Base-by-base conservation (phyloP, 1,140 invertebrate genomes). In the Heliconius melpomene region DNA sequence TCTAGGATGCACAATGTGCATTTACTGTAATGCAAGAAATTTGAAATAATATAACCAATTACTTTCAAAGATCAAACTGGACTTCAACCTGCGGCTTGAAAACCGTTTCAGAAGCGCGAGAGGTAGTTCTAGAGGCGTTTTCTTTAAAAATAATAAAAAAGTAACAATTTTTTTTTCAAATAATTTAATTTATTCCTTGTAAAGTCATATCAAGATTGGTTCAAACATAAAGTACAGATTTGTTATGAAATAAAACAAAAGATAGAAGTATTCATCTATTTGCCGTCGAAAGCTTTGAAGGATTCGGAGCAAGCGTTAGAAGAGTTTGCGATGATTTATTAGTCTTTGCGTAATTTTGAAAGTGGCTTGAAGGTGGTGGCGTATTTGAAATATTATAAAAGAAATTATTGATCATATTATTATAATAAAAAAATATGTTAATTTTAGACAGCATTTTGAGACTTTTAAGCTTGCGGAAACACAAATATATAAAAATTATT, bases 321-420 rank as follows among this genome's bases (percentile, higher is more conserved):
- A 75, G 79, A 77, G 46, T 82, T 79, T 74, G n/a, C 72, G 13
- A 75, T 80, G 80, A 84, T 78, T 82, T 84, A 82, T 84, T 82
- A 74, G 52, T 66, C 20, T 75, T 75, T 77, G 72, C 46, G 75
- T 80, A 80, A 82, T 82, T 82, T 72, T 82, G 74, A 74, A 74
- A 26, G 60, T 70, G 40, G n/a, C 32, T 77, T 77, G 60, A 29
- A 29, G 29, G 29, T 29, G 29, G 29, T 2, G 23, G 29, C 11
- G 11, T 29, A 29, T 66, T 66, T 29, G 11, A 66, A 66, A 29
- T 26, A 29, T 29, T 29, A 52, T 13, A 13, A 13, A 13, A 29
- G 13, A 66, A 2, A 26, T 16, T 66, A 66, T 66, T 6, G 54
- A 9, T n/a, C 5, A 29, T 66, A 66, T 16, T 66, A 8, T 29